phyloP scores from a whole-genome alignment of 2,113 vertebrate genomes.

The Neopipo cinnamomea region DNA sequence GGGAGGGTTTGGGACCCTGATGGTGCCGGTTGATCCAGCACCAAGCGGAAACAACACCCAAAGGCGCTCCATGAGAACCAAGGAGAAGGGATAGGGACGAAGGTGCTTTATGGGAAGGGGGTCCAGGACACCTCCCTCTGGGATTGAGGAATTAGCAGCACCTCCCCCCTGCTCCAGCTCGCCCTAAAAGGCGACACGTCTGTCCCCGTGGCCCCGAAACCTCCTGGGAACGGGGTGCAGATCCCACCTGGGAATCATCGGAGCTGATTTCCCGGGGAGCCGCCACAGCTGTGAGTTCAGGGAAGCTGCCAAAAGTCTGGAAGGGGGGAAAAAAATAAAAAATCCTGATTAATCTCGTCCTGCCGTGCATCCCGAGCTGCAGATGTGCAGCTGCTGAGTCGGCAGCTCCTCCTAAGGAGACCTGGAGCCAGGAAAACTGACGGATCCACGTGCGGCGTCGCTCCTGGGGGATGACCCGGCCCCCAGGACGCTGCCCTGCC shows the following conservation, averaged over 20 bases:
- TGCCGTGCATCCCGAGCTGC: background rate
- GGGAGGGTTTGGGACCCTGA: background rate
- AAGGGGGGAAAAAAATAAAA: background rate
- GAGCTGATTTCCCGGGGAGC: background rate
- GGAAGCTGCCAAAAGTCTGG: background rate
- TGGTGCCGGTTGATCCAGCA: background rate
- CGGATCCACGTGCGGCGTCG: fast-evolving
- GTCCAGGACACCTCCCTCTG: background rate
- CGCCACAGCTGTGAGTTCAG: background rate
- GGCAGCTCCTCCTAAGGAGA: slow-evolving; percentile 9
- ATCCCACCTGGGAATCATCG: background rate
- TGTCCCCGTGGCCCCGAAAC: background rate
- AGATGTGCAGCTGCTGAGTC: slow-evolving; percentile 54
- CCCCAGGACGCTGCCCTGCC: fast-evolving
- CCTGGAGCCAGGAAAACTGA: background rate
- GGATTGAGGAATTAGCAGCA: background rate
- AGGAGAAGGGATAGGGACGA: background rate
- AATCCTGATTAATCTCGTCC: slow-evolving; percentile 43
- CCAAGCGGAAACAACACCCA: background rate
- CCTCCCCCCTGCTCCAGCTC: background rate
- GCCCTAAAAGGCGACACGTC: background rate
- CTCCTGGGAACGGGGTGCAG: fast-evolving
- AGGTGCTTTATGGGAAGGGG: background rate
- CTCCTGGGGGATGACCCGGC: fast-evolving
- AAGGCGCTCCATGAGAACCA: background rate